These are phyloP conservation scores for Acronicta leporina DNA, from an alignment of 2,888 invertebrate species.

Conservation along the genomic window DNA sequence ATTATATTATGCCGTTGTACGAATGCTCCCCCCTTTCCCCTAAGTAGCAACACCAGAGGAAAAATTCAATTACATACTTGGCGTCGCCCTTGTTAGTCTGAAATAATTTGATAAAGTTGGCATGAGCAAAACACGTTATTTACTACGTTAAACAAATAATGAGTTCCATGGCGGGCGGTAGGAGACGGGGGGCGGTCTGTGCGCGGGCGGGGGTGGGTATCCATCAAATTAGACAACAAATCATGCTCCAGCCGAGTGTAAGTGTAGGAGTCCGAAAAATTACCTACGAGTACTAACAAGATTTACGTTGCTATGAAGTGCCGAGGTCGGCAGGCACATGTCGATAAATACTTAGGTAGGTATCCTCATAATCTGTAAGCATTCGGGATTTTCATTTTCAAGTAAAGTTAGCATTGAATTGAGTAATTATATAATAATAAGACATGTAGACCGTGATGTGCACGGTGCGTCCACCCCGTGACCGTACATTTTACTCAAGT, in stretches of 20 bases:
- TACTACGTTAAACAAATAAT: constrained; percentile 18
- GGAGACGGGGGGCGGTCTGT: background rate
- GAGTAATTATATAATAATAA: no score
- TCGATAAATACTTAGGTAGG: background rate
- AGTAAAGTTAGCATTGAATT: no score
- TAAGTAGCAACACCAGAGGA: background rate
- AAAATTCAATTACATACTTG: background rate
- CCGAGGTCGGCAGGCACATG: background rate
- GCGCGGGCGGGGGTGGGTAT: constrained; percentile 7
- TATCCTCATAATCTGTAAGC: no score
- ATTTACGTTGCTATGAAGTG: constrained; percentile 2
- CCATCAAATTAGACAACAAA: constrained; percentile 46
- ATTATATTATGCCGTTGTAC: no score
- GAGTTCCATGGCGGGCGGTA: constrained; percentile 3
- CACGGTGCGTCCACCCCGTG: no score
- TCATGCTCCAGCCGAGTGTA: constrained; percentile 32
- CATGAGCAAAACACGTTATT: constrained; percentile 8
- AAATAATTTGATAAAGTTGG: constrained; percentile 3
- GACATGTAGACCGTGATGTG: no score
- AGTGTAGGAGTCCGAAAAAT: constrained; percentile 28
- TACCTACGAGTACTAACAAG: no score
- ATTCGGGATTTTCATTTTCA: no score
- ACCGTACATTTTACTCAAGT: no score
- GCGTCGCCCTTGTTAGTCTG: constrained; percentile 1
- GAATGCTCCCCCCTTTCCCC: no score